Conservation (phyloP, 1,140 invertebrate genomes). For the Lethrus apterus region DNA sequence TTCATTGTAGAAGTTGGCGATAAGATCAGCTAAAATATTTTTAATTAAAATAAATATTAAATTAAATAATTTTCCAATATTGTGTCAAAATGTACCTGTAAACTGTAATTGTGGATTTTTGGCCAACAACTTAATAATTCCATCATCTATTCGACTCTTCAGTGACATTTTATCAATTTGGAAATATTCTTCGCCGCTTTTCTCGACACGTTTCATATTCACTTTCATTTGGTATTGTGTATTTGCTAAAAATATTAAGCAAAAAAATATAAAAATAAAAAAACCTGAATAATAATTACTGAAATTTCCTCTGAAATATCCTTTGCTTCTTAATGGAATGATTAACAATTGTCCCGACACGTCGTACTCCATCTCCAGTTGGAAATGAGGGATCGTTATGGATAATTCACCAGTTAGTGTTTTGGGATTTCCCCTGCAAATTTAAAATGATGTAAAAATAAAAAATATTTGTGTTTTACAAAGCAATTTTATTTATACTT, state of each 20-base stretch:
- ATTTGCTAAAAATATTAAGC: slow-evolving; percentile 24
- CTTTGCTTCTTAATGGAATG: slow-evolving; percentile 57
- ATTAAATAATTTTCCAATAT: neutral
- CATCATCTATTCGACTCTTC: slow-evolving; percentile 54
- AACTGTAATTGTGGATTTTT: slow-evolving; percentile 38
- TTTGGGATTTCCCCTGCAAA: slow-evolving; percentile 51
- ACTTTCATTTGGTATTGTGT: slow-evolving; percentile 31
- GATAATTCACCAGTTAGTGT: slow-evolving; percentile 51
- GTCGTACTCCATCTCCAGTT: slow-evolving; percentile 58
- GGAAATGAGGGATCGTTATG: slow-evolving; percentile 49
- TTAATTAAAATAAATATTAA: neutral
- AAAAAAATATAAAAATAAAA: neutral
- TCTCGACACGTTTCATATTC: slow-evolving; percentile 46
- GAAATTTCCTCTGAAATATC: slow-evolving; percentile 60
- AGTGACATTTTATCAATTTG: slow-evolving; percentile 52
- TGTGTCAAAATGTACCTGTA: slow-evolving; percentile 37
- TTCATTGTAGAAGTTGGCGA: slow-evolving; percentile 55
- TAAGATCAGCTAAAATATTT: slow-evolving; percentile 34
- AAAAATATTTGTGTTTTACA: no score
- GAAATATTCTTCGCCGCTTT: slow-evolving; percentile 52
- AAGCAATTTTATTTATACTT: slow-evolving; percentile 38
- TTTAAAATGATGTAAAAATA: neutral
- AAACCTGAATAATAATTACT: slow-evolving; percentile 49
- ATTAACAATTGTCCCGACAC: slow-evolving; percentile 57
- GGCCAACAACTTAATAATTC: slow-evolving; percentile 48